Conservation (phyloP, 2,888 invertebrate species). For the Apeira syringaria region DNA sequence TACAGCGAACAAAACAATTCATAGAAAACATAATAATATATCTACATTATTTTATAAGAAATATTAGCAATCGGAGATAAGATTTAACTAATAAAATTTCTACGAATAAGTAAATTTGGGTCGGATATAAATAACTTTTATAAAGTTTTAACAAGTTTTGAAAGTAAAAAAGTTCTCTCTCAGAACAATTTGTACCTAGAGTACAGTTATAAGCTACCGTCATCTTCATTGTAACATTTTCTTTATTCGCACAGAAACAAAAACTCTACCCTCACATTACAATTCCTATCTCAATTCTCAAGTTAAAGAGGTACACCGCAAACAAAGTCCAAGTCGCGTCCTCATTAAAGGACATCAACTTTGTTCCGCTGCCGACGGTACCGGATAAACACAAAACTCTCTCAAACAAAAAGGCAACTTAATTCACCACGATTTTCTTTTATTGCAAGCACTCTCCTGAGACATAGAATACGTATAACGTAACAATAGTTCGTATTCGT, state of each 20-base stretch:
- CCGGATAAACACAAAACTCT: slow-evolving; percentile 22
- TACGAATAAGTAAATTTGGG: too few relatives aligned
- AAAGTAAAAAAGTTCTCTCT: neutral
- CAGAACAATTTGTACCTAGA: neutral
- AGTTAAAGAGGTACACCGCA: slow-evolving; percentile 13
- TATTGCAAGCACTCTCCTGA: slow-evolving; percentile 23
- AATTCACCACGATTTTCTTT: slow-evolving; percentile 25
- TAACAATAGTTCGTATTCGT: slow-evolving; percentile 1
- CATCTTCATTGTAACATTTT: neutral
- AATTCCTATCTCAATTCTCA: slow-evolving; percentile 7
- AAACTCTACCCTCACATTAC: slow-evolving; percentile 10
- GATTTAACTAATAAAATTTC: too few relatives aligned
- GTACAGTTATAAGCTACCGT: neutral
- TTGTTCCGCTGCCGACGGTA: slow-evolving; percentile 10
- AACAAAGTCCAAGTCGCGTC: slow-evolving; percentile 18
- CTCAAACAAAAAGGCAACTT: slow-evolving; percentile 24
- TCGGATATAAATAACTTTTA: neutral
- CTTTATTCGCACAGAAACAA: slow-evolving; percentile 14
- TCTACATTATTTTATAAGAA: too few relatives aligned
- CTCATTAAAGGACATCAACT: slow-evolving; percentile 18
- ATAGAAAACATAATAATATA: too few relatives aligned
- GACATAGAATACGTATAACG: slow-evolving; percentile 1
- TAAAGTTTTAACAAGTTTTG: neutral
- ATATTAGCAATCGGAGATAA: too few relatives aligned
- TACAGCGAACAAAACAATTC: too few relatives aligned